These are phyloP conservation scores for Notiomystis cincta DNA, from an alignment of 2,113 vertebrate genomes.

Conservation along the genomic window DNA sequence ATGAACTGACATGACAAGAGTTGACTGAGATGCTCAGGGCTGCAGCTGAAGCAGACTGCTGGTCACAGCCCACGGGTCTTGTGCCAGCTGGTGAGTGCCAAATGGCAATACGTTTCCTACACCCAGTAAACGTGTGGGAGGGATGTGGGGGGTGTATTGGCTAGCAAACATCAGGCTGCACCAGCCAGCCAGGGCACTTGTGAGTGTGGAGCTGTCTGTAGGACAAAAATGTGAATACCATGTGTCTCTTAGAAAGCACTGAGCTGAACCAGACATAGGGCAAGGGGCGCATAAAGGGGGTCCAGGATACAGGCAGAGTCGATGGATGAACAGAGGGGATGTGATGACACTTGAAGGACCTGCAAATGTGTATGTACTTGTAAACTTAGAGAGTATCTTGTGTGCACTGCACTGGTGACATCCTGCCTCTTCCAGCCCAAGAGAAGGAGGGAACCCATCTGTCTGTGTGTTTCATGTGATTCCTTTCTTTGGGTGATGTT, in stretches of 20 bases:
- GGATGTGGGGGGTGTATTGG: background rate
- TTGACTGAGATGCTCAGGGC: accelerated
- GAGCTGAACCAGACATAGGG: background rate
- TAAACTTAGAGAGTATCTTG: background rate
- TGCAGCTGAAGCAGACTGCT: background rate
- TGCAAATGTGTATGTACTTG: background rate
- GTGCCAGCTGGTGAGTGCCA: background rate
- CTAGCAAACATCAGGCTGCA: background rate
- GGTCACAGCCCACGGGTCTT: background rate
- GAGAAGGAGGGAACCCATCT: background rate
- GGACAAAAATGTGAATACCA: background rate
- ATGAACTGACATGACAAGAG: background rate
- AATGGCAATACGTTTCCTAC: background rate
- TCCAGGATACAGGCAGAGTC: background rate
- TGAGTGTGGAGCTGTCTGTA: background rate
- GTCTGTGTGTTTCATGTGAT: background rate
- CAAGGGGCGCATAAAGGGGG: background rate
- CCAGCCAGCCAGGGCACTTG: background rate
- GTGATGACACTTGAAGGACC: accelerated
- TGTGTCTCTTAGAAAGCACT: background rate
- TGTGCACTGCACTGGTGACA: too few species aligned
- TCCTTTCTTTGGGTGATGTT: background rate
- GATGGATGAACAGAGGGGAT: background rate
- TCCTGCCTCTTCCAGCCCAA: background rate
- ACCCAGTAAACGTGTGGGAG: accelerated